A percentile compares a stretch with the other conserved stretches of the same genome.
Evolutionary conservation across 2,888 invertebrate species (phyloP).

Genomic region (Rhagonycha fulva): DNA sequence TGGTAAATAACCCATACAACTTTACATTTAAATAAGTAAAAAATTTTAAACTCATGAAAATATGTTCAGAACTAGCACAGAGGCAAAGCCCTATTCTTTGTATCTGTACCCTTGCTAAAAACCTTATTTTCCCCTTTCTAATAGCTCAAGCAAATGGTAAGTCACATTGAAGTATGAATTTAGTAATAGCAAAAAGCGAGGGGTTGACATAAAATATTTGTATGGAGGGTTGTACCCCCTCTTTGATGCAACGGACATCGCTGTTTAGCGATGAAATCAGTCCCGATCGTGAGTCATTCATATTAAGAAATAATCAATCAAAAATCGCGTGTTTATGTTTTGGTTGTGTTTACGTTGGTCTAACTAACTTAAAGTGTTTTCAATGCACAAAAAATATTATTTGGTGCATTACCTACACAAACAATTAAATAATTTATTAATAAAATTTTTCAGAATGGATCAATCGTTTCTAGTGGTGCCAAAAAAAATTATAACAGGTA

Average conservation of each 20-base stretch:
- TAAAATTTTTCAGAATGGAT: not conserved
- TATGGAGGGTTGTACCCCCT: slow-evolving; percentile 47
- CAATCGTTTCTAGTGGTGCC: not conserved
- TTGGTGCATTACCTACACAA: not conserved
- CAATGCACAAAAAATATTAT: not conserved
- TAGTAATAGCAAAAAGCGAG: slow-evolving; percentile 33
- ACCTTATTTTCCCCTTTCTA: slow-evolving; percentile 43
- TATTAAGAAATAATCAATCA: slow-evolving; percentile 42
- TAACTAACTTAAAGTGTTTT: not conserved
- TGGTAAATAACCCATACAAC: not conserved
- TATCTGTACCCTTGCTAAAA: slow-evolving; percentile 36
- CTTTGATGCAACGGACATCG: slow-evolving; percentile 45
- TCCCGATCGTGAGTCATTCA: slow-evolving; percentile 46
- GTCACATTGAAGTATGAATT: slow-evolving; percentile 41
- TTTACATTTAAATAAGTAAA: not conserved
- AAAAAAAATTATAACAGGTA: not conserved
- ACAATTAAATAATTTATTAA: not conserved
- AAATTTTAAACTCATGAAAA: not conserved
- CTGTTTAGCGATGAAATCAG: slow-evolving; percentile 45
- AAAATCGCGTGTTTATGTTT: slow-evolving; percentile 29
- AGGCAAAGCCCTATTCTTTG: slow-evolving; percentile 25
- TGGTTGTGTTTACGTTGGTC: not conserved
- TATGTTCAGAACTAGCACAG: not conserved
- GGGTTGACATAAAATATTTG: slow-evolving; percentile 41
- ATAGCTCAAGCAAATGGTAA: slow-evolving; percentile 44